Conservation (phyloP, 2,113 vertebrate species). For the Lethenteron camtschaticum region DNA sequence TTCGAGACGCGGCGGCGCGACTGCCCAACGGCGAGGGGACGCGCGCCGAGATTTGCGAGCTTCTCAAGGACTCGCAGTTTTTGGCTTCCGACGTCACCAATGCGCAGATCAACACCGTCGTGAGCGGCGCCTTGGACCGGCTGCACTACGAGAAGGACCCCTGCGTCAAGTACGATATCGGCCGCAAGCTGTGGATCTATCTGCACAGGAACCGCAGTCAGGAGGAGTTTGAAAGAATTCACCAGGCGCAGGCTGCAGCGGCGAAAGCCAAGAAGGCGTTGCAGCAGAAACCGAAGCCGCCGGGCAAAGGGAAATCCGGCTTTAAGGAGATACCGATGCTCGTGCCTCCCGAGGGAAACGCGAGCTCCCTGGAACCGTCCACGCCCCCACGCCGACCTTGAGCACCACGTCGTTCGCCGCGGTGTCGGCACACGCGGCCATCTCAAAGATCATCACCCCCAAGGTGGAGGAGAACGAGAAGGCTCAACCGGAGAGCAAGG, state of each 20-base stretch:
- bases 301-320: slow-evolving; percentile 27
- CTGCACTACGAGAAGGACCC: slow-evolving; percentile 94
- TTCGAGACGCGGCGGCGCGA: slow-evolving; percentile 78
- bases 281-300: slow-evolving; percentile 83
- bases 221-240: slow-evolving; percentile 89
- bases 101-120: slow-evolving; percentile 92
- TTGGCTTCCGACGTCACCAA: slow-evolving; percentile 88
- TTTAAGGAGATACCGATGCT: no score
- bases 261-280: slow-evolving; percentile 87
- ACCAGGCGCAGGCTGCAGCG: slow-evolving; percentile 86
- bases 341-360: no score
- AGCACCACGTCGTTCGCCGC: no score
- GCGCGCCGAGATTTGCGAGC: slow-evolving; percentile 82
- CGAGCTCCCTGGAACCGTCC: no score
- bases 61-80: slow-evolving; percentile 91
- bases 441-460: no score
- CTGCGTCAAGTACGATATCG: slow-evolving; percentile 87
- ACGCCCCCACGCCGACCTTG: no score
- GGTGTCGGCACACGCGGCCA: no score
- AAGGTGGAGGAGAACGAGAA: no score
- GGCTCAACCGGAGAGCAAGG: no score
- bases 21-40: slow-evolving; percentile 91
- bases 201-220: slow-evolving; percentile 70
- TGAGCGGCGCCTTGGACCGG: slow-evolving; percentile 76
- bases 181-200: slow-evolving; percentile 92